Conservation (phyloP, 1,140 invertebrate species). For the Pogonognathellus flavescens region DNA sequence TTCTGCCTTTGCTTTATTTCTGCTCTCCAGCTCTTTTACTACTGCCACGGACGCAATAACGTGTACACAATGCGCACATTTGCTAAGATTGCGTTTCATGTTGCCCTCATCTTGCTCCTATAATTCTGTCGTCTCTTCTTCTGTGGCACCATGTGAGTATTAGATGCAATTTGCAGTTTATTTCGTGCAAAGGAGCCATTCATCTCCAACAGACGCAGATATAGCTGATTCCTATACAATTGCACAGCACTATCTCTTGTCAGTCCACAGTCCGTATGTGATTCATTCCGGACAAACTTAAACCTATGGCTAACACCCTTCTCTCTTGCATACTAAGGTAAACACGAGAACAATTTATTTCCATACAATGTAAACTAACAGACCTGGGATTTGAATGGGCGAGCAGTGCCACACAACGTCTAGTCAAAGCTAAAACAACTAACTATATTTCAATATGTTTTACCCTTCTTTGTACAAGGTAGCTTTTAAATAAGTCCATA, state of each 20-base stretch:
- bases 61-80: background rate
- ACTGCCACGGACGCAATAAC: background rate
- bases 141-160: background rate
- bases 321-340: background rate
- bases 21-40: background rate
- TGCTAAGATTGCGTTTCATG: background rate
- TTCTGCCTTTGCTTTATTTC: background rate
- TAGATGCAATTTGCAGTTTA: conserved; percentile 40
- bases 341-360: conserved; percentile 1
- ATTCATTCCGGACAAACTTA: background rate
- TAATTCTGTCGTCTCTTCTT: background rate
- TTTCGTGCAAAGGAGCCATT: conserved; percentile 31
- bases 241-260: background rate
- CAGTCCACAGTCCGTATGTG: background rate
- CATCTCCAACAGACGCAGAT: background rate
- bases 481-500: too few relatives aligned
- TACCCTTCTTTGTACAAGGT: background rate
- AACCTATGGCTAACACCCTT: background rate
- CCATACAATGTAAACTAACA: conserved; percentile 1
- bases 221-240: conserved; percentile 3
- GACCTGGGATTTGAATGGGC: background rate
- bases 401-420: background rate
- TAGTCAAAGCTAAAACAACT: background rate
- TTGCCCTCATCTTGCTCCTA: background rate
- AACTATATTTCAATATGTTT: background rate